A percentile compares a stretch with the other conserved stretches of the same genome.
Evolutionary conservation across 2,888 invertebrate species (phyloP).

Genomic region (Lucinisca nassula): DNA sequence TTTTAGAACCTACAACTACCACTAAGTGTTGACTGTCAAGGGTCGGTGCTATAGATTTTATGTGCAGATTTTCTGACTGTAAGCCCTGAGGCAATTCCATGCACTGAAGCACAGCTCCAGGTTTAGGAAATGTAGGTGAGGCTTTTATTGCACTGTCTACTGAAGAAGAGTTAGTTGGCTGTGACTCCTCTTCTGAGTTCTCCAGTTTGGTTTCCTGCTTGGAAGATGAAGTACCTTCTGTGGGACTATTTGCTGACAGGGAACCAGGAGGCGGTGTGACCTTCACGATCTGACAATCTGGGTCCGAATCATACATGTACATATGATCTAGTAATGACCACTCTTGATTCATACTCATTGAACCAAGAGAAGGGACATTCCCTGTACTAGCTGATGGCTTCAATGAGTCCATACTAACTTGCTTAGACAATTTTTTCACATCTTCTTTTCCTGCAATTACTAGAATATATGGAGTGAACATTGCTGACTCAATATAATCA

Average conservation of each 20-base stretch:
- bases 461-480: conserved; percentile 80
- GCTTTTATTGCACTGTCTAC: conserved; percentile 63
- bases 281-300: conserved; percentile 84
- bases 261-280: conserved; percentile 79
- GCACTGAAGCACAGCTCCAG: conserved; percentile 84
- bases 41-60: conserved; percentile 92
- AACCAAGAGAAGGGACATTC: conserved; percentile 67
- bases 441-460: conserved; percentile 74
- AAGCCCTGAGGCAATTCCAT: conserved; percentile 81
- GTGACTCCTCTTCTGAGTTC: conserved; percentile 43
- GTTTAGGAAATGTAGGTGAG: conserved; percentile 32
- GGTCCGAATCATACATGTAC: conserved; percentile 78
- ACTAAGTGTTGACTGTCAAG: conserved; percentile 92
- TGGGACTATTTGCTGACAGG: conserved; percentile 61
- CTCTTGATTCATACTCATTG: conserved; percentile 67
- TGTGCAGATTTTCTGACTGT: conserved; percentile 89
- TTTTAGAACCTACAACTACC: conserved; percentile 82
- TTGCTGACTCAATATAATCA: conserved; percentile 58
- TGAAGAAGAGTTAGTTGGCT: conserved; percentile 15
- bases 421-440: conserved; percentile 60
- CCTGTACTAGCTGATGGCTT: conserved; percentile 63
- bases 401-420: conserved; percentile 68
- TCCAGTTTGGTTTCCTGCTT: conserved; percentile 39
- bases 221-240: conserved; percentile 46
- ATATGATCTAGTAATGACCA: conserved; percentile 71